Conservation (phyloP, 2,113 vertebrate genomes). For the Dunckerocampus dactyliophorus region DNA sequence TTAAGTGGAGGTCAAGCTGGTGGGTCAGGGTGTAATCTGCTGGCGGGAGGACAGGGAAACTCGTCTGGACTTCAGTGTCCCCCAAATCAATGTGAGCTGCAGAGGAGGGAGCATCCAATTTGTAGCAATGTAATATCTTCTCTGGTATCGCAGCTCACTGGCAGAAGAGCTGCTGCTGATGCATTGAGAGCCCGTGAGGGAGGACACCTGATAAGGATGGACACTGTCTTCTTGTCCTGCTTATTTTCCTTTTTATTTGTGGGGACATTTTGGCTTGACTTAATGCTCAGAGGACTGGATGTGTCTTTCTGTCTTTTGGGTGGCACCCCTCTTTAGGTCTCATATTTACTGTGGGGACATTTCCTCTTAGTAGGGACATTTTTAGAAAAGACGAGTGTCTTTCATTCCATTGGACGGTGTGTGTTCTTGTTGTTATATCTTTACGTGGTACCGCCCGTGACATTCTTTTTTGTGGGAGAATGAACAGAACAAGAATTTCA, state of each 20-base stretch:
- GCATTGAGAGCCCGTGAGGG: conserved; percentile 60
- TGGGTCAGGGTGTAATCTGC: conserved; percentile 22
- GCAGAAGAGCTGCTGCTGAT: conserved; percentile 49
- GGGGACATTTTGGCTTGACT: no score
- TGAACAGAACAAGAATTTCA: no score
- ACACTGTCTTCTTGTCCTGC: neutral
- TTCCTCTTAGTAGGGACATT: no score
- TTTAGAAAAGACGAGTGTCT: no score
- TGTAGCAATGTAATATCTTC: conserved; percentile 48
- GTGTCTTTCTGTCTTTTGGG: no score
- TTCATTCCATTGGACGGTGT: no score
- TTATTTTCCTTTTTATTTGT: no score
- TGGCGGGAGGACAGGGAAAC: neutral
- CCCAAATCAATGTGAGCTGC: conserved; percentile 49
- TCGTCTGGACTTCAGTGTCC: conserved; percentile 41
- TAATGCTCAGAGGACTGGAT: no score
- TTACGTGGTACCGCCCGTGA: neutral
- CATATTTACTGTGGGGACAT: no score
- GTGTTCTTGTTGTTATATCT: no score
- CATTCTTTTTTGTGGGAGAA: conserved; percentile 22
- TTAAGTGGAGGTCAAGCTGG: conserved; percentile 57
- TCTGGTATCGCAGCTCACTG: conserved; percentile 32
- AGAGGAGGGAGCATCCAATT: conserved; percentile 28
- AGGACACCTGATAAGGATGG: conserved; percentile 36
- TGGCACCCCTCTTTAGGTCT: no score